Conservation (phyloP, 2,113 vertebrate genomes). For the Albula glossodonta region DNA sequence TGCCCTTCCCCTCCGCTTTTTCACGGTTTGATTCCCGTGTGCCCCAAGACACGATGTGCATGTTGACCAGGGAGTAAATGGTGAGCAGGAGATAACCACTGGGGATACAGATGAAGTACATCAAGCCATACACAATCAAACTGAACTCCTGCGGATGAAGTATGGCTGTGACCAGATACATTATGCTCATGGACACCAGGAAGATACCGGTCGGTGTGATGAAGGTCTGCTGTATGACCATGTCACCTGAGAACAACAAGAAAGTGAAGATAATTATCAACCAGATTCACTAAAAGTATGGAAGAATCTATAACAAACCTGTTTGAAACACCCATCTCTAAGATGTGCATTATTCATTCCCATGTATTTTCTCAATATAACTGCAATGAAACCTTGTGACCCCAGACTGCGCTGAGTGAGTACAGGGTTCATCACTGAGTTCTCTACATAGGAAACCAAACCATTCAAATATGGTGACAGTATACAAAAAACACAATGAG, state of each 20-base stretch:
- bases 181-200: conserved; percentile 68
- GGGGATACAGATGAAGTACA: conserved; percentile 80
- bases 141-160: conserved; percentile 72
- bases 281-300: no score
- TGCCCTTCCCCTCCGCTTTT: conserved; percentile 47
- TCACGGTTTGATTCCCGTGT: conserved; percentile 72
- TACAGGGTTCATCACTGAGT: no score
- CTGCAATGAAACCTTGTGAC: no score
- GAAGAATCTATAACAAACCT: no score
- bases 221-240: conserved; percentile 69
- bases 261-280: no score
- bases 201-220: conserved; percentile 75
- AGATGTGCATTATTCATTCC: no score
- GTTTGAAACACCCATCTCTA: no score
- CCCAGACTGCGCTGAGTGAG: no score
- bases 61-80: conserved; percentile 79
- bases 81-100: conserved; percentile 77
- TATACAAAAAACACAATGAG: no score
- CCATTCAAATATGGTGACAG: no score
- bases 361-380: no score
- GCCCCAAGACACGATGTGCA: conserved; percentile 77
- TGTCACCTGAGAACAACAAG: conserved; percentile 61
- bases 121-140: conserved; percentile 74
- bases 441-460: no score
- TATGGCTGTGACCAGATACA: conserved; percentile 70